Conservation (phyloP, 2,113 vertebrate genomes). For the Centropus bengalensis region DNA sequence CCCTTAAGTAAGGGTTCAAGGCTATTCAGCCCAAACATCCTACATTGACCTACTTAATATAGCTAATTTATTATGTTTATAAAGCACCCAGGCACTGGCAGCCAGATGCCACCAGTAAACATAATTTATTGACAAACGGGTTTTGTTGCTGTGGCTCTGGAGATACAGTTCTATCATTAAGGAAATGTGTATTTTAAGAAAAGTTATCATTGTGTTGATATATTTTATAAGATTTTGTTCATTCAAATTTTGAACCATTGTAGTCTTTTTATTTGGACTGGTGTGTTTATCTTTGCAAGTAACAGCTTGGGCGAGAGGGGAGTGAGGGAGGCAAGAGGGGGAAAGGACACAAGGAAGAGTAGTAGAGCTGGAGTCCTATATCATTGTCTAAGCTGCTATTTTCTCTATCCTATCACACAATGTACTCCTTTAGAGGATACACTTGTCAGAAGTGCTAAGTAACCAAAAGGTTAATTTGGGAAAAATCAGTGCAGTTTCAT, state of each 20-base stretch:
- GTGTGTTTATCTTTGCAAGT: neutral
- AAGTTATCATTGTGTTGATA: neutral
- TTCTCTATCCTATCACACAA: neutral
- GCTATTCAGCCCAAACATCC: neutral
- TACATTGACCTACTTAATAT: constrained; percentile 44
- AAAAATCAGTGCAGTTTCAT: neutral
- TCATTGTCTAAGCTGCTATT: neutral
- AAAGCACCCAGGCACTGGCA: neutral
- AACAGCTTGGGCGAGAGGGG: neutral
- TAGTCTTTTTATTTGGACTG: neutral
- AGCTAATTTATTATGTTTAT: constrained; percentile 42
- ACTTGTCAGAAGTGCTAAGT: neutral
- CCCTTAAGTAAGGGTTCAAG: constrained; percentile 53
- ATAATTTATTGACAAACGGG: neutral
- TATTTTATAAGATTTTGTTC: neutral
- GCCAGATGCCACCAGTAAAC: neutral
- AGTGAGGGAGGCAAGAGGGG: too few species aligned
- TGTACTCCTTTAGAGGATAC: neutral
- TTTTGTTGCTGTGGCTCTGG: neutral
- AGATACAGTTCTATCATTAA: constrained; percentile 10
- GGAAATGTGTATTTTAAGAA: constrained; percentile 6
- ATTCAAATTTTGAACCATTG: neutral
- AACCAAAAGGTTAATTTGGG: neutral
- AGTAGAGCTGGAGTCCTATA: neutral
- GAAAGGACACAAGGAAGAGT: neutral